phyloP scores from a whole-genome alignment of 2,888 invertebrate species.

The Thysanoteuthis rhombus region DNA sequence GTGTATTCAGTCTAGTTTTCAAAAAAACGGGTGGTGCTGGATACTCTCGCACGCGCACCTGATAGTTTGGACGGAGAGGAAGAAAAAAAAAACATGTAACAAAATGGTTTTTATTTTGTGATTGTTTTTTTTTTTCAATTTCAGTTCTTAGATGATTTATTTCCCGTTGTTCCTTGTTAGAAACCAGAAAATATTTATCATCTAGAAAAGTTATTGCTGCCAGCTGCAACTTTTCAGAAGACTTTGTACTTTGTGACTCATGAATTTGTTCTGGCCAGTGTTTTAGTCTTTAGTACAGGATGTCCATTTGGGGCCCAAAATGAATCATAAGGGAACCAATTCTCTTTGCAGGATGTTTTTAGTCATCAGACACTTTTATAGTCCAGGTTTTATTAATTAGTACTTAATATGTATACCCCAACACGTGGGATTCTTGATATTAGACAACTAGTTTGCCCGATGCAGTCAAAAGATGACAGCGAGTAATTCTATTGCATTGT shows the following conservation, averaged over 20 bases:
- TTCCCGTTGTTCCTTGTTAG: not conserved
- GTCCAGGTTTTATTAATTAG: not conserved
- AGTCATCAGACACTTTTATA: not conserved
- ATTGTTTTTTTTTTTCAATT: not conserved
- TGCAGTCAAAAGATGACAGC: not conserved
- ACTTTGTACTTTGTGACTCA: not conserved
- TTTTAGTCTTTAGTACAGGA: not conserved
- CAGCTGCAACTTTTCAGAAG: not conserved
- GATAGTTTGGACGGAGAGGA: no score
- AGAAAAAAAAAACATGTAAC: not conserved
- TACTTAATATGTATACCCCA: not conserved
- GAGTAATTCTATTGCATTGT: no score
- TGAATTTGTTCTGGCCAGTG: not conserved
- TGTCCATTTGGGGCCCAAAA: no score
- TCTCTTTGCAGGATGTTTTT: no score
- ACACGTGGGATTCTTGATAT: not conserved
- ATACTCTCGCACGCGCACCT: no score
- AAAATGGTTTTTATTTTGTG: not conserved
- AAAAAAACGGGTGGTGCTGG: no score
- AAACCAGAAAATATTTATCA: not conserved
- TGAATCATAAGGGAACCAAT: no score
- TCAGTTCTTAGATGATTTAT: not conserved
- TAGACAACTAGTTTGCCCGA: not conserved
- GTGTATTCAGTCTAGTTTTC: no score
- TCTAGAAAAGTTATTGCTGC: not conserved